Evolutionary conservation across 1,140 invertebrate genomes (phyloP), one percentile per base, ranked within the genome.

Genomic region (Scaptodrosophila lebanonensis): DNA sequence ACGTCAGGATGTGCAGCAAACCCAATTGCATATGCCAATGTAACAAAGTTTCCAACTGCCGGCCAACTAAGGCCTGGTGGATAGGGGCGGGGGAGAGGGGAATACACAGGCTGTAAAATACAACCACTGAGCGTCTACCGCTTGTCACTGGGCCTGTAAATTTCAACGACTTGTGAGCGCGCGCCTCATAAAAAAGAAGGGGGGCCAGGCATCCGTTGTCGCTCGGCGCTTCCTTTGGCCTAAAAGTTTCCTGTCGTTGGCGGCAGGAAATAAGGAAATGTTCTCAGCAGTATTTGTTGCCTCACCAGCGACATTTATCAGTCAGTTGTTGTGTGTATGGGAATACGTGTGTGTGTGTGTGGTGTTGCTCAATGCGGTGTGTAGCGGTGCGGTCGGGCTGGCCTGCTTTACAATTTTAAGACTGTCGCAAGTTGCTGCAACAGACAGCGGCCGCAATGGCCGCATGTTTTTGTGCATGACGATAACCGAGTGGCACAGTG

Each of bases 21-120:
- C 73, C 73, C 73, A 77, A 77, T 77, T 77, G 73, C 73, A 77
- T 77, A 77, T 77, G 73, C 73, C 73, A 77, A 77, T 79, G 73
- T 73, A 61, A 43, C 59, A 61, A 79, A 77, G 58, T 79, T 77
- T 71, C 32, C 43, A 25, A 25, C n/a, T n/a, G n/a, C n/a, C n/a
- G n/a, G n/a, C n/a, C n/a, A n/a, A n/a, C n/a, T n/a, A n/a, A n/a
- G n/a, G n/a, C n/a, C n/a, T n/a, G n/a, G n/a, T n/a, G n/a, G n/a
- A n/a, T n/a, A n/a, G n/a, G n/a, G n/a, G n/a, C n/a, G n/a, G n/a
- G n/a, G n/a, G n/a, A n/a, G n/a, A n/a, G n/a, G n/a, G n/a, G n/a
- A n/a, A n/a, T n/a, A n/a, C n/a, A n/a, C n/a, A n/a, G n/a, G n/a
- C n/a, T n/a, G n/a, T 45, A 60, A 50, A 12, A 2, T 13, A 17